Base-by-base conservation (phyloP, 2,888 invertebrate genomes). In the Xestia ashworthii region DNA sequence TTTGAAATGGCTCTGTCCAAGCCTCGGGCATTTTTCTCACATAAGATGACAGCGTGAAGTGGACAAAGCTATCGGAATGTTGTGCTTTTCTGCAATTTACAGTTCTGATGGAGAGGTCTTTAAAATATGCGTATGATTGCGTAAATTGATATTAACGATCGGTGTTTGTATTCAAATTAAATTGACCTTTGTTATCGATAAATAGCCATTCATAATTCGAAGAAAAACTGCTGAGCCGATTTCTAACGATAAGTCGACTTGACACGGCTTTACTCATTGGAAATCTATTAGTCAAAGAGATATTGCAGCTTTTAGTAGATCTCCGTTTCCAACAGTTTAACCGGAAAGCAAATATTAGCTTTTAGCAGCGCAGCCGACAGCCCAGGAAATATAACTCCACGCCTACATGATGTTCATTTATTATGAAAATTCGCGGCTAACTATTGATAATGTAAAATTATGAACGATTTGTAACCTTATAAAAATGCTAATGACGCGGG, bases 131-230 rank as follows among this genome's bases (percentile, higher is more conserved):
- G 72, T 80, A 32, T 64, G 55, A 66, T 81, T 83, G 74, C 78
- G 65, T 82, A 79, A 79, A 76, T 67, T 48, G 50, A 65, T 74
- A 76, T 72, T 70, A 72, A 71, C 48, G 81, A 81, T 79, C 66
- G 71, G 76, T 66, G 76, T 82, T 89, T 90, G 86, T 85, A 88
- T 91, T 88, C 79, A 88, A 89, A 89, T 88, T 60, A 81, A 81
- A 65, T 78, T 90, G 88, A 91, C 87, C 89, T 91, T 87, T 89
- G 83, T 80, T 81, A 80, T 85, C 60, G 67, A 73, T 74, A 75
- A 58, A 64, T 32, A 64, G 22, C 41, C 64, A 72, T 71, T 12
- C 16, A 55, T 73, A 69, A 82, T 76, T 70, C 65, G 68, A 62
- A 70, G 71, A 86, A 71, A 76, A 72, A 77, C 55, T 72, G 70